phyloP scores from a whole-genome alignment of 1,140 invertebrate genomes.

The Aethina tumida region DNA sequence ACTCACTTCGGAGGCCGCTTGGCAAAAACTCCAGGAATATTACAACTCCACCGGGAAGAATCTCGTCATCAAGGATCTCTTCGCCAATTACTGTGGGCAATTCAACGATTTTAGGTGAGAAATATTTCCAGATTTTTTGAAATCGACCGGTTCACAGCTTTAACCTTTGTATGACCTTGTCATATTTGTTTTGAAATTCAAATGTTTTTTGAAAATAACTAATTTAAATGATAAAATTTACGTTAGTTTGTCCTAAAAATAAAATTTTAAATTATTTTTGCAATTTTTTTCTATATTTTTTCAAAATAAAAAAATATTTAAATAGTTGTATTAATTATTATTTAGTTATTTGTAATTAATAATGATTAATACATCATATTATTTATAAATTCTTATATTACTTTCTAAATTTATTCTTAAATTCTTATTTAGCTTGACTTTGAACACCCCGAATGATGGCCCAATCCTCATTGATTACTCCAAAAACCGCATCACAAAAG shows the following conservation, averaged over 20 bases:
- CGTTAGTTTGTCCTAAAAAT: no score
- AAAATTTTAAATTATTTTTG: not conserved
- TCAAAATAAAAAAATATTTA: no score
- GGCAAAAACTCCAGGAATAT: slow-evolving; percentile 61
- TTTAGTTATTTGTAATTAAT: no score
- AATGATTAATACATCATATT: not conserved
- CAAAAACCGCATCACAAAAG: slow-evolving; percentile 85
- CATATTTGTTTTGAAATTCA: not conserved
- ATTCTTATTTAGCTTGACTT: slow-evolving; percentile 48
- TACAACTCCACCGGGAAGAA: slow-evolving; percentile 54
- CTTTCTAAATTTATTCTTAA: slow-evolving; percentile 3
- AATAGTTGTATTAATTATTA: no score
- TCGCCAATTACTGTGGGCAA: slow-evolving; percentile 61
- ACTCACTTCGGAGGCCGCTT: slow-evolving; percentile 56
- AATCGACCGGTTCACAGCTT: not conserved
- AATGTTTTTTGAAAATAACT: no score
- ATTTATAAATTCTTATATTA: slow-evolving; percentile 3
- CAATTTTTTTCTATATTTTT: not conserved
- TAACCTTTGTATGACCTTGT: slow-evolving; percentile 28
- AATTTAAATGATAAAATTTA: no score
- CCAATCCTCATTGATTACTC: slow-evolving; percentile 91
- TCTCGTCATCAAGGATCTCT: slow-evolving; percentile 68
- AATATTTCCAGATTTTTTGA: slow-evolving; percentile 7
- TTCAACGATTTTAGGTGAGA: slow-evolving; percentile 74
- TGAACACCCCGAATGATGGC: slow-evolving; percentile 73